These are phyloP conservation scores for Mustela lutreola DNA, from an alignment of 2,113 vertebrate genomes.

Conservation along the genomic window DNA sequence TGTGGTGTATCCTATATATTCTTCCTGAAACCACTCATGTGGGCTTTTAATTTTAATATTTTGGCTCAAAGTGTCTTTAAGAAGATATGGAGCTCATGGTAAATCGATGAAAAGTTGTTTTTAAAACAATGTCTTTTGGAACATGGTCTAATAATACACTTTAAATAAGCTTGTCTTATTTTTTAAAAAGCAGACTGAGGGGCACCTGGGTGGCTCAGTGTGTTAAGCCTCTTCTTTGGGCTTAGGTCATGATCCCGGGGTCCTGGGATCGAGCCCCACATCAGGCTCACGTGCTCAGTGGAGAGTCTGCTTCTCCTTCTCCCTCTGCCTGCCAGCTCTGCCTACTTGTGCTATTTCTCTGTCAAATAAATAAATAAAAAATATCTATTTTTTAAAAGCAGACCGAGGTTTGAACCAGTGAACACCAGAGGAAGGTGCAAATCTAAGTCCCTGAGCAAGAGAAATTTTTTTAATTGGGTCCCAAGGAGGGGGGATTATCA, in stretches of 20 bases:
- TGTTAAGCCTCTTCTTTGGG: too few relatives aligned
- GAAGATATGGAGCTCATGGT: not conserved
- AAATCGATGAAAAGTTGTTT: not conserved
- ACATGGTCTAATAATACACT: not conserved
- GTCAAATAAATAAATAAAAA: too few relatives aligned
- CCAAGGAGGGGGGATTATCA: not conserved
- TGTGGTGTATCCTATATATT: not conserved
- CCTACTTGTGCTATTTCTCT: too few relatives aligned
- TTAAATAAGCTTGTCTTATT: constrained; percentile 9
- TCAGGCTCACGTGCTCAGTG: too few relatives aligned
- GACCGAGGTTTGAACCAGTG: not conserved
- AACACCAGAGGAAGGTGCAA: not conserved
- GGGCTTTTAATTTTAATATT: not conserved
- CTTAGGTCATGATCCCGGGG: too few relatives aligned
- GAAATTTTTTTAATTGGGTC: not conserved
- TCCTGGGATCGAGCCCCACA: too few relatives aligned
- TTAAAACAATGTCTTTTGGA: not conserved
- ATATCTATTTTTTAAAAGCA: too few relatives aligned
- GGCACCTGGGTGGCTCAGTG: too few relatives aligned
- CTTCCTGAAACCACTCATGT: not conserved
- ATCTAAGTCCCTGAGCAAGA: not conserved
- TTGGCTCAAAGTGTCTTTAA: not conserved
- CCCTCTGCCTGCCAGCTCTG: too few relatives aligned
- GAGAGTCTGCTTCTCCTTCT: too few relatives aligned
- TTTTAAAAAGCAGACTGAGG: constrained; percentile 12